Percentiles rank a stretch among this genome's conserved stretches.
Conservation (phyloP, 2,113 vertebrate species). For the Meleagris gallopavo region DNA sequence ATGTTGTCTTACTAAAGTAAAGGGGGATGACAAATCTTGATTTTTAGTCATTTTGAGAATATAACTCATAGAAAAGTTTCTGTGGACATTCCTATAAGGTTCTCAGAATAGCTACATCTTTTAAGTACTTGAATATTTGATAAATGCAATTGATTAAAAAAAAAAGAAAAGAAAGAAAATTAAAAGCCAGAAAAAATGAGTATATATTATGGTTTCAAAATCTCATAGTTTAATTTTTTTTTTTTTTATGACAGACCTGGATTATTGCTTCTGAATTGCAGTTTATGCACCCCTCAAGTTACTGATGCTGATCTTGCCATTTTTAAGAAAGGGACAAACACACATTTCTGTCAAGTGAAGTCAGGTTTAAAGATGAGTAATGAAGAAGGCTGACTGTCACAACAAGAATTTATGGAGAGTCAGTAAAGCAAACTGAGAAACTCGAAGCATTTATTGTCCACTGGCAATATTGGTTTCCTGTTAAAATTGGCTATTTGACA, state of each 20-base stretch:
- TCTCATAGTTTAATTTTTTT: neutral
- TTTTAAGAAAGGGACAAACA: neutral
- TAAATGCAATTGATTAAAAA: neutral
- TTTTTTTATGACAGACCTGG: neutral
- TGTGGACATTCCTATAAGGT: neutral
- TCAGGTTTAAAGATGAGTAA: conserved; percentile 10
- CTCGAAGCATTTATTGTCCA: conserved; percentile 54
- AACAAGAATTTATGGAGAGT: conserved; percentile 30
- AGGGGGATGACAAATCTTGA: neutral
- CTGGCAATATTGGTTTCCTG: conserved; percentile 60
- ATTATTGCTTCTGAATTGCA: conserved; percentile 11
- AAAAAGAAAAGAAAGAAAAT: too few species aligned
- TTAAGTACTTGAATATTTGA: neutral
- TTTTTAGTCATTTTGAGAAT: neutral
- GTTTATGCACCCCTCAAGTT: neutral
- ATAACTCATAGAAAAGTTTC: neutral
- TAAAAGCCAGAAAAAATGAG: neutral
- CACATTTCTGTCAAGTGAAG: neutral
- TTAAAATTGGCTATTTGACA: conserved; percentile 62
- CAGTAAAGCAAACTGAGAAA: conserved; percentile 24
- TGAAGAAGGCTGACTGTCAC: conserved; percentile 28
- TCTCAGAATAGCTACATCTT: neutral
- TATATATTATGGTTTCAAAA: neutral
- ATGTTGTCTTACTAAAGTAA: neutral
- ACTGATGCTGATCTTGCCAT: neutral